phyloP scores from a whole-genome alignment of 2,888 invertebrate species.

The Caenorhabditis sp. region DNA sequence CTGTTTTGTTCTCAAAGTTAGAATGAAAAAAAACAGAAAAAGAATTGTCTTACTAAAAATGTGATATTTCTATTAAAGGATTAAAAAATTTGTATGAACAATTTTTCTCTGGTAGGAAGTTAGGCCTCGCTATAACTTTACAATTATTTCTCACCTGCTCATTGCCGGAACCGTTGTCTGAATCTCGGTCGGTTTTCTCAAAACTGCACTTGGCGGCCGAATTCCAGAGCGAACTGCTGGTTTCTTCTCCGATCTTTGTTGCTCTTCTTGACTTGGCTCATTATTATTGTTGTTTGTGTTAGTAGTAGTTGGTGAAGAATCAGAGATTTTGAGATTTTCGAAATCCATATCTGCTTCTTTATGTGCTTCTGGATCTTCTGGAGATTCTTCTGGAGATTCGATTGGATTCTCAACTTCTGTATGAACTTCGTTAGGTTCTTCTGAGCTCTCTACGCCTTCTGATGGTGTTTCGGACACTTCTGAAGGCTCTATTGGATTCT shows the following conservation, averaged over 20 bases:
- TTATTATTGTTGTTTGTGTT: constrained; percentile 32
- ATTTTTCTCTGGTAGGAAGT: too few relatives aligned
- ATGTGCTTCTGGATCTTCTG: background rate
- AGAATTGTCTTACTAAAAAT: too few relatives aligned
- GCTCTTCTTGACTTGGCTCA: constrained; percentile 5
- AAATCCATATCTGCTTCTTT: background rate
- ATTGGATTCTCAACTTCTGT: background rate
- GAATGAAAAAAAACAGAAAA: too few relatives aligned
- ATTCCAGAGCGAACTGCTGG: constrained; percentile 26
- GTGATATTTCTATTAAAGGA: too few relatives aligned
- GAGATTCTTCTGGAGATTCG: background rate
- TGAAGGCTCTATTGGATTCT: background rate
- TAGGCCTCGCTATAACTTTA: too few relatives aligned
- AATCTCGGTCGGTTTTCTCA: constrained; percentile 15
- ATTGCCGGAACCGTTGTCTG: constrained; percentile 1
- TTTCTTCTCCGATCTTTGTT: constrained; percentile 4
- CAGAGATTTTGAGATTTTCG: constrained; percentile 10
- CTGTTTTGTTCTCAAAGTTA: too few relatives aligned
- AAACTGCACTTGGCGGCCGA: constrained; percentile 20
- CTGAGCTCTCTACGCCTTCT: too few relatives aligned
- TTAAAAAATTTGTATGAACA: too few relatives aligned
- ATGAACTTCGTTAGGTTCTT: background rate
- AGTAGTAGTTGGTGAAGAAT: background rate
- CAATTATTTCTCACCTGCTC: background rate
- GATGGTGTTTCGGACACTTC: too few relatives aligned